These are phyloP conservation scores for Octopus bimaculoides DNA, from an alignment of 1,140 invertebrate species.

Conservation along the genomic window DNA sequence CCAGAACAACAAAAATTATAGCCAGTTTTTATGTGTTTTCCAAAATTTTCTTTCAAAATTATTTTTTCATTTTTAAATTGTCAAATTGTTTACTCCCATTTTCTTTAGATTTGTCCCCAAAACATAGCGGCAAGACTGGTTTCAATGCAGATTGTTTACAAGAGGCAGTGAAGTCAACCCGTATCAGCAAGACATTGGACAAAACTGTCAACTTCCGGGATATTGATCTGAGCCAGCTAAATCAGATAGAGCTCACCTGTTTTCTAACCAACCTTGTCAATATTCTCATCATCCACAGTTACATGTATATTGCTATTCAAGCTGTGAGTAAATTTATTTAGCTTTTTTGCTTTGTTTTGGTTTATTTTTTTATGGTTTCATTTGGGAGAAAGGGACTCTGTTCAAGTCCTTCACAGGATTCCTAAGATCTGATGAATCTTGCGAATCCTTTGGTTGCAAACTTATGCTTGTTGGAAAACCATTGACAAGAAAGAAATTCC, in stretches of 20 bases:
- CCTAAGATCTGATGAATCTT: no score
- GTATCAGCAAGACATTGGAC: conserved; percentile 36
- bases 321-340: neutral
- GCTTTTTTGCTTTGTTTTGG: no score
- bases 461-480: no score
- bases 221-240: conserved; percentile 38
- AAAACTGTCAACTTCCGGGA: conserved; percentile 31
- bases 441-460: no score
- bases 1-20: no score
- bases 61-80: neutral
- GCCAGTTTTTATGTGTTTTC: no score
- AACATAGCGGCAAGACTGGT: conserved; percentile 35
- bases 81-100: neutral
- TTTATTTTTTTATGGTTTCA: no score
- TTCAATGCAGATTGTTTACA: conserved; percentile 41
- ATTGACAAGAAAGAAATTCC: no score
- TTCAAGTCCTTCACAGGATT: no score
- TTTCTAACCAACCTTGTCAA: conserved; percentile 54
- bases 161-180: conserved; percentile 29
- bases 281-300: conserved; percentile 48
- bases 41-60: neutral
- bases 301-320: conserved; percentile 24
- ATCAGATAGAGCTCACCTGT: conserved; percentile 37
- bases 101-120: conserved; percentile 33
- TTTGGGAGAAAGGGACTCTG: no score